These are phyloP conservation scores for Teleopsis dalmanni DNA, from an alignment of 1,140 invertebrate genomes.

Conservation along the genomic window DNA sequence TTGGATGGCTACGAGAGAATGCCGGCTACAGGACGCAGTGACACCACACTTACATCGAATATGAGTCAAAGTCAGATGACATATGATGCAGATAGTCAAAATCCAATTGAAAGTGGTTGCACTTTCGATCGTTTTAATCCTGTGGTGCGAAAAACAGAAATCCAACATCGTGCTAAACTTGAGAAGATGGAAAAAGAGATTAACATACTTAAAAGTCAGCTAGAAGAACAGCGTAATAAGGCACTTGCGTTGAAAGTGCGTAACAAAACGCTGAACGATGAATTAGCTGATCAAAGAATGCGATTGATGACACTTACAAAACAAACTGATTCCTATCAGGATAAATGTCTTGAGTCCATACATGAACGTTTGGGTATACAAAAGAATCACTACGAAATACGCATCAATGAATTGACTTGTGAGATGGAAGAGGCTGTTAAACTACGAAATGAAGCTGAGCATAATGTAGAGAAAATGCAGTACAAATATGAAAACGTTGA, in stretches of 20 bases:
- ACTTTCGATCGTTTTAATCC: conserved; percentile 32
- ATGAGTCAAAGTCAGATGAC: background rate
- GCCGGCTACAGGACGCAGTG: background rate
- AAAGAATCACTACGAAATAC: conserved; percentile 27
- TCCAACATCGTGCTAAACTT: conserved; percentile 47
- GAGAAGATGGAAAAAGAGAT: conserved; percentile 53
- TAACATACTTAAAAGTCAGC: conserved; percentile 42
- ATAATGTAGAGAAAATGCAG: conserved; percentile 26
- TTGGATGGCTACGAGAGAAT: conserved; percentile 41
- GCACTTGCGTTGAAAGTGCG: conserved; percentile 33
- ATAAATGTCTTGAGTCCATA: conserved; percentile 22
- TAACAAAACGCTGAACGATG: conserved; percentile 38
- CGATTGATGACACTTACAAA: conserved; percentile 26
- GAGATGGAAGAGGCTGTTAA: conserved; percentile 44
- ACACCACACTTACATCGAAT: background rate
- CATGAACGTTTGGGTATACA: conserved; percentile 30
- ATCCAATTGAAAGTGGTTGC: background rate
- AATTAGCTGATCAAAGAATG: conserved; percentile 27
- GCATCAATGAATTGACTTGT: conserved; percentile 47
- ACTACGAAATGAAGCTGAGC: conserved; percentile 18
- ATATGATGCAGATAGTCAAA: background rate
- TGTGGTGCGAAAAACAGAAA: conserved; percentile 32
- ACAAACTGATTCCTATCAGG: conserved; percentile 28
- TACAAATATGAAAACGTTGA: conserved; percentile 28
- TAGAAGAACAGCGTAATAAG: conserved; percentile 41